Base-by-base conservation (phyloP, 2,888 invertebrate species). In the Sarcophaga variegata region DNA sequence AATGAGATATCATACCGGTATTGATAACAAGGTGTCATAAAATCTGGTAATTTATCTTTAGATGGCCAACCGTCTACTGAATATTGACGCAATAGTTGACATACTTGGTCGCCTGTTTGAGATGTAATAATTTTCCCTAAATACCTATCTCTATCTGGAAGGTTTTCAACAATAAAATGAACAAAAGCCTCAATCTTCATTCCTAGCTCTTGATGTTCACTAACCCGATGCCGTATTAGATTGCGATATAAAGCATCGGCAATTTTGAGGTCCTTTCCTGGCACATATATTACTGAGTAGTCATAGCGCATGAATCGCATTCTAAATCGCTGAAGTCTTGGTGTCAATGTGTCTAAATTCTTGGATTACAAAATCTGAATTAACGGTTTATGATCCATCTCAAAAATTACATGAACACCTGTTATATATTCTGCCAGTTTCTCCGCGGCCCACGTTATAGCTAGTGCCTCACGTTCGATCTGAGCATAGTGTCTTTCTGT, bases 71-170 rank as follows among this genome's bases (percentile, higher is more conserved):
- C 83, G 62, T 80, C 83, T 1, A n/a, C n/a, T 10, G 66, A 49
- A 22, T 74, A 84, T n/a, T 60, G 64, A 49, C 63, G 3, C 4
- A 80, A 54, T 6, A 54, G 60, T 67, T 69, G 25, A n/a, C 80
- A 74, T 17, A 76, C 25, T 54, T 20, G 17, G 27, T 81, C 76
- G 17, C 69, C n/a, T 14, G 64, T 75, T 54, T 80, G 72, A 45
- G 63, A 49, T 47, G 22, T 49, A n/a, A 72, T 66, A 8, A 79
- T 79, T 17, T 79, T 77, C 2, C 47, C 70, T 14, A 78, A 20
- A 25, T 71, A 79, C 17, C 54, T 62, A 59, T 85, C 82, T 66
- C 47, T 82, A 2, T 83, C 79, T n/a, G 83, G 75, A 27, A 82
- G 22, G 47, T 77, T 10, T 20, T 66, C 47, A 11, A 71, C 70